A percentile compares a stretch with the other conserved stretches of the same genome.
phyloP scores from a whole-genome alignment of 1,140 invertebrate species.

The Parapsyche elsis region DNA sequence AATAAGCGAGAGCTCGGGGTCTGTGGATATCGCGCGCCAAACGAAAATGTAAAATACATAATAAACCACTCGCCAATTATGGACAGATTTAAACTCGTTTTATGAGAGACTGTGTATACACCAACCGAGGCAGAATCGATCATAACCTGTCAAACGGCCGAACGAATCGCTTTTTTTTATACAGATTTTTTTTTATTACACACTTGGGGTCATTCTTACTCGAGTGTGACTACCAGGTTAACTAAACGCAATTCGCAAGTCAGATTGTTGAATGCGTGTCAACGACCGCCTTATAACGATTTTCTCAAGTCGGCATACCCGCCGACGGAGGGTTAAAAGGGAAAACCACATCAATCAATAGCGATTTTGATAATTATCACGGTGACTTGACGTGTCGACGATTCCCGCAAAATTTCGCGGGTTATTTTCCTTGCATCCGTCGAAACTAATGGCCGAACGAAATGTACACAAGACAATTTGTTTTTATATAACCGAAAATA shows the following conservation, averaged over 20 bases:
- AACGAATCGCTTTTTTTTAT: constrained; percentile 23
- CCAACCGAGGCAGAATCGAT: constrained; percentile 2
- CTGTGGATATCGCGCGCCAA: constrained; percentile 2
- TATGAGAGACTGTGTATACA: neutral
- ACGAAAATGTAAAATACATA: constrained; percentile 21
- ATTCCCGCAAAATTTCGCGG: too few relatives aligned
- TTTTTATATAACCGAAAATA: neutral
- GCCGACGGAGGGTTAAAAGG: neutral
- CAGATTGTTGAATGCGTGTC: constrained; percentile 9
- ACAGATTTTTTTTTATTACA: neutral
- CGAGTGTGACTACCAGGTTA: neutral
- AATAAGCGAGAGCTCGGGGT: neutral
- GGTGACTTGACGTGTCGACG: neutral
- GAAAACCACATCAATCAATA: constrained; percentile 22
- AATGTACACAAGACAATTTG: too few relatives aligned
- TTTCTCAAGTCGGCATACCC: neutral
- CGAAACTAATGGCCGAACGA: too few relatives aligned
- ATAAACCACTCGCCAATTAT: constrained; percentile 27
- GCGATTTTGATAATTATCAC: neutral
- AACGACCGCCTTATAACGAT: constrained; percentile 25
- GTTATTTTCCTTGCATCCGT: too few relatives aligned
- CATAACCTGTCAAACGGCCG: constrained; percentile 31
- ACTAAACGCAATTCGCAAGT: constrained; percentile 4
- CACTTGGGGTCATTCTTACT: neutral
- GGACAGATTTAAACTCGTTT: constrained; percentile 27